Percentiles rank a stretch among this genome's conserved stretches.
Conservation (phyloP, 2,113 vertebrate genomes). For the Oryzias celebensis region DNA sequence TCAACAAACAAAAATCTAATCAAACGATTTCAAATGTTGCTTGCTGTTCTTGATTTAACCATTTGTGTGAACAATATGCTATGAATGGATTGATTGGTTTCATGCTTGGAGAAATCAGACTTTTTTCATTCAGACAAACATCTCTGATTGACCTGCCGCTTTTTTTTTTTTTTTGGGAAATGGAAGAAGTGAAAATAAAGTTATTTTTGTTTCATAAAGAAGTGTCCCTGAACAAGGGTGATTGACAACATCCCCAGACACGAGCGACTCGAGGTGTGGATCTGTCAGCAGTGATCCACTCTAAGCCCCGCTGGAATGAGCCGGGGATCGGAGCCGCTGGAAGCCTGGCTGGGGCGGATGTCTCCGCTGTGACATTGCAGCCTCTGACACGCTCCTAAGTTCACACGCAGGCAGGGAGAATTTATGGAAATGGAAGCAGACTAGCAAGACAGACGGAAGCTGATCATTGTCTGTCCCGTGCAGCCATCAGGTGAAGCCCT, state of each 20-base stretch:
- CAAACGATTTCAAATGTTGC: slow-evolving; percentile 53
- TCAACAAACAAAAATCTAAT: slow-evolving; percentile 54
- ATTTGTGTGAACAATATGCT: slow-evolving; percentile 51
- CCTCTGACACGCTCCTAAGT: slow-evolving; percentile 59
- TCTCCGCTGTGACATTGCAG: slow-evolving; percentile 64
- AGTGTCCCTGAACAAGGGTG: slow-evolving; percentile 36
- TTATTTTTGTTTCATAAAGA: slow-evolving; percentile 44
- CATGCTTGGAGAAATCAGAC: slow-evolving; percentile 45
- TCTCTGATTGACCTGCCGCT: slow-evolving; percentile 53
- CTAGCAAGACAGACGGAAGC: slow-evolving; percentile 61
- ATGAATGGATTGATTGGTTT: slow-evolving; percentile 50
- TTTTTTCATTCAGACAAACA: slow-evolving; percentile 46
- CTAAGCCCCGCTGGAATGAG: slow-evolving; percentile 53
- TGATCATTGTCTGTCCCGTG: slow-evolving; percentile 70
- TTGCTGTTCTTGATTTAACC: slow-evolving; percentile 45
- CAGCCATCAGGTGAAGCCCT: slow-evolving; percentile 73
- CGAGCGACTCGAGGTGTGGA: slow-evolving; percentile 52
- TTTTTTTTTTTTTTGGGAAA: slow-evolving; percentile 1
- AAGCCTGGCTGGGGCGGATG: slow-evolving; percentile 60
- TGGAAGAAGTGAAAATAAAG: slow-evolving; percentile 1
- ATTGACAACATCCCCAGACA: slow-evolving; percentile 54
- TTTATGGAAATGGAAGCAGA: slow-evolving; percentile 71
- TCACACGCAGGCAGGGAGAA: slow-evolving; percentile 53
- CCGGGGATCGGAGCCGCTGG: slow-evolving; percentile 38
- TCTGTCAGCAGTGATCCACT: slow-evolving; percentile 58